Evolutionary conservation across 2,113 vertebrate species (phyloP), one percentile per base, ranked within the genome.

Genomic region (Isichthys henryi): DNA sequence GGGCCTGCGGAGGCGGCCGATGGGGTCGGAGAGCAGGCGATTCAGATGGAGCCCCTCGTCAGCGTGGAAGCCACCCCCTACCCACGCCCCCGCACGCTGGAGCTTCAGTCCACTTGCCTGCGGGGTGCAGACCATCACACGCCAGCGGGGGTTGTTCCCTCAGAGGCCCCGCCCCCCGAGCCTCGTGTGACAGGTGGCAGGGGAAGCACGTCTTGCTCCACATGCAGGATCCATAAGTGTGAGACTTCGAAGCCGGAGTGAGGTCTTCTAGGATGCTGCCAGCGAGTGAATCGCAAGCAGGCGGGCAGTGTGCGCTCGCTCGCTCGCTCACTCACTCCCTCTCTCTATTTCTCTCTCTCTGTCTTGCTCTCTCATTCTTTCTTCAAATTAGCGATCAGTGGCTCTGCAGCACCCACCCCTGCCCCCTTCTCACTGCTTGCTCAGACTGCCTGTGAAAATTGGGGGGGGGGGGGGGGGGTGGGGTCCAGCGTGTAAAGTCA

Each of bases 151-250:
- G 17, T 21, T 48, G 49, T 11, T 31, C 10, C n/a, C 49, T 53
- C 85, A 45, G 46, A 19, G 45, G 21, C 82, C 43, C 82, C 8
- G 27, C 19, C 35, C 23, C 23, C 86, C 19, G 15, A 56, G 8
- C 15, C 31, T n/a, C 53, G 15, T 4, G 52, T 90, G 91, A 21
- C 89, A 91, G 91, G 90, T 7, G 70, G 23, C 13, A 90, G 91
- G 9, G 74, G 91, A 88, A 89, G 89, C 92, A 89, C 0, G 5
- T 53, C 27, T 23, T 87, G 88, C 88, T 90, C 88, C 90, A 66
- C 94, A 53, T 35, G 13, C 31, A 66, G 52, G 35, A 45, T 88
- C 50, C 35, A 88, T 88, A 19, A 45, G 52, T 43, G 87, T 31
- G 53, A 56, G 15, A 88, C 39, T 87, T 88, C 48, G n/a, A 3